Evolutionary conservation across 2,888 invertebrate species (phyloP).

Genomic region (Cephalotes varians): DNA sequence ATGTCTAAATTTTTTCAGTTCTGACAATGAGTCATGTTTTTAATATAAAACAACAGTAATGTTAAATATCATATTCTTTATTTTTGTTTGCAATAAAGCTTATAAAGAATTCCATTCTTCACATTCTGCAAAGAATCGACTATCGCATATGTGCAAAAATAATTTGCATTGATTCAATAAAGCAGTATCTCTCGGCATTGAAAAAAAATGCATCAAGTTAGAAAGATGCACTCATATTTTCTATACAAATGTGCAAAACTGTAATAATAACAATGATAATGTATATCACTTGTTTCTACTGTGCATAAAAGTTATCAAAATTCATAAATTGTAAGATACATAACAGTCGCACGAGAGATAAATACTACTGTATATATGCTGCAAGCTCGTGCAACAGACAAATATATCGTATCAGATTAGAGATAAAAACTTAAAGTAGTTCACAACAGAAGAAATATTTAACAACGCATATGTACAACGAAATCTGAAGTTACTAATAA

Average conservation of each 20-base stretch:
- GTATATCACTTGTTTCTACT: background rate
- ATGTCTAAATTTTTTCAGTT: background rate
- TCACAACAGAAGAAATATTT: conserved; percentile 20
- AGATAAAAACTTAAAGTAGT: conserved; percentile 1
- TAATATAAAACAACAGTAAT: background rate
- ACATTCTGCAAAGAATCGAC: background rate
- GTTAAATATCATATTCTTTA: background rate
- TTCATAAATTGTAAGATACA: background rate
- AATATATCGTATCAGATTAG: background rate
- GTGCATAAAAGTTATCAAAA: conserved; percentile 15
- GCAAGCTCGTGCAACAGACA: background rate
- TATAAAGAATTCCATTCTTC: background rate
- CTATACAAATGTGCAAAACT: background rate
- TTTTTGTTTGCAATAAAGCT: conserved; percentile 1
- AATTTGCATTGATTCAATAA: conserved; percentile 15
- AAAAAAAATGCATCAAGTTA: background rate
- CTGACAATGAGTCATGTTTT: background rate
- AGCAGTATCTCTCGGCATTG: conserved; percentile 4
- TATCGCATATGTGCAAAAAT: conserved; percentile 8
- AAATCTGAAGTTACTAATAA: conserved; percentile 19
- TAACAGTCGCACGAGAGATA: conserved; percentile 1
- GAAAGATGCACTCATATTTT: background rate
- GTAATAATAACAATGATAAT: background rate
- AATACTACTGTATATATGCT: conserved; percentile 21
- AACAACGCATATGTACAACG: conserved; percentile 29